phyloP scores from a whole-genome alignment of 2,888 invertebrate species.

The Bembecia ichneumoniformis region DNA sequence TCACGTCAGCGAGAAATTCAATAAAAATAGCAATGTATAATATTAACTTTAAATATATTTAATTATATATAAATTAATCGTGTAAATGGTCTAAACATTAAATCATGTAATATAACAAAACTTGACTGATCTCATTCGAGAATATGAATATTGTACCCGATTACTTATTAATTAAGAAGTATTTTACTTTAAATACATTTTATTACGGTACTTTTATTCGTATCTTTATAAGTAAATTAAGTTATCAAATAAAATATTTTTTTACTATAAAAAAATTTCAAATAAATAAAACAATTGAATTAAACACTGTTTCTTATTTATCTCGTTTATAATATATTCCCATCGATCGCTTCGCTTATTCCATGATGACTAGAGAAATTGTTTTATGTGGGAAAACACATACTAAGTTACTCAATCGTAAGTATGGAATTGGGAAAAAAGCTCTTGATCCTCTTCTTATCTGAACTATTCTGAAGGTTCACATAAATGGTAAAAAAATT shows the following conservation, averaged over 20 bases:
- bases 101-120: slow-evolving; percentile 9
- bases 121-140: slow-evolving; percentile 55
- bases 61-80: neutral
- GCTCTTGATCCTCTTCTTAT: too few species aligned
- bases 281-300: neutral
- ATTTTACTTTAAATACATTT: neutral
- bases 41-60: neutral
- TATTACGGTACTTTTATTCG: neutral
- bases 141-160: slow-evolving; percentile 18
- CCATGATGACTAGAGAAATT: too few species aligned
- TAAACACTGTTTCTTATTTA: neutral
- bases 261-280: neutral
- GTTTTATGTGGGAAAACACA: too few species aligned
- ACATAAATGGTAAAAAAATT: too few species aligned
- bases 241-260: neutral
- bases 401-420: too few species aligned
- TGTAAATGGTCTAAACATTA: neutral
- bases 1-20: neutral
- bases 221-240: neutral
- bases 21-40: neutral
- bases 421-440: too few species aligned
- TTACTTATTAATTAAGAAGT: neutral
- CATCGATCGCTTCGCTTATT: too few species aligned
- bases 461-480: too few species aligned
- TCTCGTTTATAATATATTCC: neutral